Conservation (phyloP, 2,888 invertebrate species). For the Melanchra persicariae region DNA sequence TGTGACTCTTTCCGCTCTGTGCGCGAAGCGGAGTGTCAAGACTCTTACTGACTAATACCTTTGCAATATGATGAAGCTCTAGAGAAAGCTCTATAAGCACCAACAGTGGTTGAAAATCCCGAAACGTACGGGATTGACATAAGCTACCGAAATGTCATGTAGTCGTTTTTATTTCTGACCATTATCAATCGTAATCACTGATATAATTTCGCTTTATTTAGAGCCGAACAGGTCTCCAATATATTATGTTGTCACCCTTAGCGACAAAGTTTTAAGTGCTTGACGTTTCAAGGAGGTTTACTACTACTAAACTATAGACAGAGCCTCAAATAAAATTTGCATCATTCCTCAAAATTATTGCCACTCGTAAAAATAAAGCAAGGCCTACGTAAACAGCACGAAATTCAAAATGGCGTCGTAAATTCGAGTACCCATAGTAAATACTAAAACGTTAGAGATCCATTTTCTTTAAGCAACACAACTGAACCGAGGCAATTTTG, state of each 20-base stretch:
- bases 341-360: constrained; percentile 31
- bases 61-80: no score
- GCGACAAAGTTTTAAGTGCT: background rate
- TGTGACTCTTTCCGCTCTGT: no score
- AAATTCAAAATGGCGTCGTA: constrained; percentile 42
- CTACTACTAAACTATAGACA: constrained; percentile 17
- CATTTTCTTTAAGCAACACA: constrained; percentile 65
- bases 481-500: constrained; percentile 72
- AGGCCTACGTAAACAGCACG: constrained; percentile 16
- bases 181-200: background rate
- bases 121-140: no score
- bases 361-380: constrained; percentile 45
- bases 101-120: no score
- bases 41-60: no score
- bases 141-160: no score
- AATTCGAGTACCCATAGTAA: constrained; percentile 61
- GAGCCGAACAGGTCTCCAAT: background rate
- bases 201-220: background rate
- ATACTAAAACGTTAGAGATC: constrained; percentile 53
- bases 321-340: constrained; percentile 38
- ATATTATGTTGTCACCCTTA: background rate
- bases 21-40: no score
- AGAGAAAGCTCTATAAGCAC: no score
- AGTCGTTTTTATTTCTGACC: no score
- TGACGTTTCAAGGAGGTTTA: background rate